A percentile compares a stretch with the other conserved stretches of the same genome.
These are phyloP conservation scores for Coryphaenoides rupestris DNA, from an alignment of 2,113 vertebrate genomes.

Conservation along the genomic window DNA sequence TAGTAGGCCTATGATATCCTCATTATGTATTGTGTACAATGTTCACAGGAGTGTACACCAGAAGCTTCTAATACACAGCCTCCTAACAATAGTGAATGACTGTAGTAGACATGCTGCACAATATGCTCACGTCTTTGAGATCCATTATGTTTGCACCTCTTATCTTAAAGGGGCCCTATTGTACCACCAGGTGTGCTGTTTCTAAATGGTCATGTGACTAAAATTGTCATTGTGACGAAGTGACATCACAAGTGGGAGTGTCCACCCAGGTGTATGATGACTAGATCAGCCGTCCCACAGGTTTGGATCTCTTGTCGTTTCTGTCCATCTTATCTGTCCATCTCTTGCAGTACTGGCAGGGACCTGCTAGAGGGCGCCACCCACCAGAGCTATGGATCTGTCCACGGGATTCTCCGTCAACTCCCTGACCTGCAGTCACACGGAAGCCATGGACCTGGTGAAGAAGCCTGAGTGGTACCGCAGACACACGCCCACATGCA, in stretches of 20 bases:
- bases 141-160: background rate
- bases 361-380: slow-evolving; percentile 50
- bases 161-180: no score
- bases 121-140: background rate
- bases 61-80: background rate
- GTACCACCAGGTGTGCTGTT: no score
- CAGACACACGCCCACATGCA: slow-evolving; percentile 39
- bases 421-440: slow-evolving; percentile 33
- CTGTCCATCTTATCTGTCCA: background rate
- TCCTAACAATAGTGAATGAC: background rate
- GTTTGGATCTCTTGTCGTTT: background rate
- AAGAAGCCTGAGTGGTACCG: slow-evolving; percentile 67
- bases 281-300: background rate
- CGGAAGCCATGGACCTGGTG: slow-evolving; percentile 53
- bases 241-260: no score
- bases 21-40: no score
- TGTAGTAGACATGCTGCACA: no score
- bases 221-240: no score
- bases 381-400: slow-evolving; percentile 62
- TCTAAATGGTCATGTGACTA: no score
- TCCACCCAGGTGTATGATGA: background rate
- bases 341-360: slow-evolving; percentile 61
- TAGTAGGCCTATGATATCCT: no score
- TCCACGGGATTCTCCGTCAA: slow-evolving; percentile 55
- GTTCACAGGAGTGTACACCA: no score